phyloP scores from a whole-genome alignment of 2,888 invertebrate genomes.

The Apomyelois bistriatella region DNA sequence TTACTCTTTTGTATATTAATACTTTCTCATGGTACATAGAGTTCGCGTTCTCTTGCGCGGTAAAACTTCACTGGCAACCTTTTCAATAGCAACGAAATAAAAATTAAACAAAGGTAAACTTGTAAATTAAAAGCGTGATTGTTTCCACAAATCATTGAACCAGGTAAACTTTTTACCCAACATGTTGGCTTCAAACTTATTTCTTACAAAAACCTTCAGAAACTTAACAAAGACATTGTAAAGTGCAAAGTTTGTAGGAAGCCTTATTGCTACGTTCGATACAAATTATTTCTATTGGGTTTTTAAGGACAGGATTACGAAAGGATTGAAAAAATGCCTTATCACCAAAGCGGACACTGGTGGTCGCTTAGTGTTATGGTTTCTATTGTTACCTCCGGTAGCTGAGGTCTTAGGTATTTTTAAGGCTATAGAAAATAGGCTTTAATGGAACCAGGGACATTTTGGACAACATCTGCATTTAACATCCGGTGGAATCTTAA shows the following conservation, averaged over 20 bases:
- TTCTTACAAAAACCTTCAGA: conserved; percentile 7
- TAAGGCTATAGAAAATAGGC: too few species aligned
- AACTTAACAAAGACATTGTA: conserved; percentile 10
- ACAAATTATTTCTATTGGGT: conserved; percentile 28
- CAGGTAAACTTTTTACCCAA: not conserved
- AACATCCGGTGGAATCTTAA: too few species aligned
- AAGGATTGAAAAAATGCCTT: not conserved
- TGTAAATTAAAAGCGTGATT: not conserved
- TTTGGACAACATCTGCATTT: too few species aligned
- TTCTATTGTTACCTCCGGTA: too few species aligned
- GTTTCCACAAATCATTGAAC: conserved; percentile 18
- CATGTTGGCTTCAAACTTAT: conserved; percentile 14
- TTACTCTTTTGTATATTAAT: too few species aligned
- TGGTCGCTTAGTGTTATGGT: too few species aligned
- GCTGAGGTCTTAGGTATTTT: too few species aligned
- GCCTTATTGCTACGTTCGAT: not conserved
- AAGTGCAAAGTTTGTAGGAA: not conserved
- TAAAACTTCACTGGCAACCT: too few species aligned
- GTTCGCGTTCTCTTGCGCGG: too few species aligned
- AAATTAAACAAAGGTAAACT: not conserved
- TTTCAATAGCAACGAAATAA: not conserved
- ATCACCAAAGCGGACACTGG: too few species aligned
- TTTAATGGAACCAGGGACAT: too few species aligned
- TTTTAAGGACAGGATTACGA: conserved; percentile 25
- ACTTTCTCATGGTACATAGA: too few species aligned